phyloP scores from a whole-genome alignment of 2,113 vertebrate genomes.

The Anhinga anhinga region DNA sequence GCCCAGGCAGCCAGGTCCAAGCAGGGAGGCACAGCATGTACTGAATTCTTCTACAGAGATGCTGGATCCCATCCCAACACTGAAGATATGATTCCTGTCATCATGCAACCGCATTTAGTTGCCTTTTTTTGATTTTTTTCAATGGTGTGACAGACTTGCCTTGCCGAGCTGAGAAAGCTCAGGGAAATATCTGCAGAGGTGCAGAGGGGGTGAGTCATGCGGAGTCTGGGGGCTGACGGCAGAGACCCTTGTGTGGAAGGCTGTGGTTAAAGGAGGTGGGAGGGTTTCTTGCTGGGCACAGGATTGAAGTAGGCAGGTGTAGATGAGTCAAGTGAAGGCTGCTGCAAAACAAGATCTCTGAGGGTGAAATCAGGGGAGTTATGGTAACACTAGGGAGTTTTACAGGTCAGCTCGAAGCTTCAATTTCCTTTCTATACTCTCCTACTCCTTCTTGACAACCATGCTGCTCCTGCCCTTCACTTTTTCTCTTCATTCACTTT shows the following conservation, averaged over 20 bases:
- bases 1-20: background rate
- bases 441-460: background rate
- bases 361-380: background rate
- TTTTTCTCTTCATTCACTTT: background rate
- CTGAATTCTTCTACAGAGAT: background rate
- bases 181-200: background rate
- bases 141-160: background rate
- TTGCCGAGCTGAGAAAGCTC: background rate
- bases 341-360: background rate
- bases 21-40: background rate
- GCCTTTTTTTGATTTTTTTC: background rate
- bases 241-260: background rate
- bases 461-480: background rate
- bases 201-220: background rate
- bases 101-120: background rate
- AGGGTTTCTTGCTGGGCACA: background rate
- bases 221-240: background rate
- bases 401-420: background rate
- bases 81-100: slow-evolving; percentile 12
- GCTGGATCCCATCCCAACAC: background rate
- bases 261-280: background rate
- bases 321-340: background rate
- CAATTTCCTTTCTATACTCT: background rate
- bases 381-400: background rate
- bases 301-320: slow-evolving; percentile 13